Evolutionary conservation across 2,797 vertebrate species (phyloP), one percentile per base, ranked within the genome.

Genomic region (Sebastes umbrosus): DNA sequence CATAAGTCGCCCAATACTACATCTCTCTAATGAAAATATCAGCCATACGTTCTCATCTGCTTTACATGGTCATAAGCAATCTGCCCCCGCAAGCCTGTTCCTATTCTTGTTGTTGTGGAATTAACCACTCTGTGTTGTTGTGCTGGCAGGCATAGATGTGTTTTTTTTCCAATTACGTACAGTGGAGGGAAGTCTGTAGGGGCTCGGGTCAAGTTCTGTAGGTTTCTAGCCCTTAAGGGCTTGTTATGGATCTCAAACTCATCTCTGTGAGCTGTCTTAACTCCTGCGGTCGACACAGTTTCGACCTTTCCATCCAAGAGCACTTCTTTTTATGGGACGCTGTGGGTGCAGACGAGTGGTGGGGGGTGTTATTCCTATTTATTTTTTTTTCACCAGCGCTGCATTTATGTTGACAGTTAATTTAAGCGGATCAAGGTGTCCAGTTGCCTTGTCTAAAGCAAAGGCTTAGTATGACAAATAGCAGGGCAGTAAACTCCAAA

Each of bases 341-440:
- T 10, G 68, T 57, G 62, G 82, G 74, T 54, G 84, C 60, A 72
- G 72, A 39, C 71, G 32, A 54, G 73, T 16, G 64, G 18, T 4
- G 25, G 4, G 57, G 57, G 66, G 74, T 82, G 72, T 85, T 82
- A 87, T 76, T 90, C 77, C 82, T 88, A 83, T 92, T 89, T 89
- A 77, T 93, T 90, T 89, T 12, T 54, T 88, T 83, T 84, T 29
- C 75, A 81, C 74, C 75, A 81, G 83, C 32, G 54, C 86, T 90
- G 86, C 89, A 85, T 94, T 93, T 92, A 90, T 93, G 92, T 95
- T 95, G 95, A 95, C 95, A 95, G 93, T 95, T 94, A 94, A 95
- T 95, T 95, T 95, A 92, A 90, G 87, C 73, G 91, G 95, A 95
- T 95, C 94, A 94, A 95, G 88, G 91, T 94, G 92, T 92, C 90